Evolutionary conservation across 1,140 invertebrate genomes (phyloP), one percentile per base, ranked within the genome.

Genomic region (Brachionus plicatilis): DNA sequence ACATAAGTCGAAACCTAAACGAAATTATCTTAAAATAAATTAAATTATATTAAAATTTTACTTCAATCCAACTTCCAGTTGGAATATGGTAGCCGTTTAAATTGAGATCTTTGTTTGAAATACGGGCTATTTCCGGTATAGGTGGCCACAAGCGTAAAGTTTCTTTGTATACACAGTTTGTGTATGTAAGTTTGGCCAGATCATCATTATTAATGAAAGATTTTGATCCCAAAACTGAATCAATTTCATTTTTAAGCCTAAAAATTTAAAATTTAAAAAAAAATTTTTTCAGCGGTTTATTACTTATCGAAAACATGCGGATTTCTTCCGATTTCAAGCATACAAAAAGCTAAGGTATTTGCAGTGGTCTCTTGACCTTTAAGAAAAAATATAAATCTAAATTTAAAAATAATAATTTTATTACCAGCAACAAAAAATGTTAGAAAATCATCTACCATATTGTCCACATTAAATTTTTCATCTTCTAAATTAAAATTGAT

Each of bases 361-460:
- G 79, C 79, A 41, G 79, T 65, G 3, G 79, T 82, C 33, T 82
- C 79, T 82, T 82, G 79, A 7, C 78, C 78, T 80, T 27, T 45
- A n/a, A n/a, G 14, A 75, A 75, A 20, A 75, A 75, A n/a, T 75
- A 17, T 7, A 24, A 20, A 75, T 43, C 24, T 75, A 17, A n/a
- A 17, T 2, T 72, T 0, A 37, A 37, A 37, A 14, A 1, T 17
- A 6, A 20, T 3, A n/a, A n/a, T 75, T 43, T 8, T 8, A n/a
- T 75, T 75, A 82, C 79, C 79, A n/a, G 79, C 79, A 3, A 82
- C 79, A 68, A 82, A 82, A 82, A 82, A 82, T 37, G 79, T 82
- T 37, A 82, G 3, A 82, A 82, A 82, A 82, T 82, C 79, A 65
- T 82, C 79, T 20, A 82, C n/a, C 79, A 82, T 60, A 27, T 60